Conservation (phyloP, 2,888 invertebrate genomes). For the Barypeithes pellucidus region DNA sequence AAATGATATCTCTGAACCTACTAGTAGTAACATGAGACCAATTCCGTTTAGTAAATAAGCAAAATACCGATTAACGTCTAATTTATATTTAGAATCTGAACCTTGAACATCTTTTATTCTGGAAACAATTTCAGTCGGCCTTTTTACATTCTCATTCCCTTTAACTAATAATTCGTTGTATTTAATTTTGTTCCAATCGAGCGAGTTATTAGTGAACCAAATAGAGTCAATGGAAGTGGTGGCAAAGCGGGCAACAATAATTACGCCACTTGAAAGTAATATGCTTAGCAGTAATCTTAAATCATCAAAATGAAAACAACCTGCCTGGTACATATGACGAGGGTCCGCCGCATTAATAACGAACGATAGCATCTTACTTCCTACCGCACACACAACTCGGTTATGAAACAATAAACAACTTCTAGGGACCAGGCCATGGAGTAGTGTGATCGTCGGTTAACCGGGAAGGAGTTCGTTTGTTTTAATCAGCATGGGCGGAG, state of each 20-base stretch:
- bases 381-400: slow-evolving; percentile 61
- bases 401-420: slow-evolving; percentile 66
- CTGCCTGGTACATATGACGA: slow-evolving; percentile 66
- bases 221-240: slow-evolving; percentile 6
- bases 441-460: slow-evolving; percentile 20
- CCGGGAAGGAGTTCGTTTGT: slow-evolving; percentile 20
- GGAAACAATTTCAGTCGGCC: too few species aligned
- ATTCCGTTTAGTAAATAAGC: too few species aligned
- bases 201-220: slow-evolving; percentile 6
- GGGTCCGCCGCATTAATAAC: slow-evolving; percentile 67
- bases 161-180: not conserved
- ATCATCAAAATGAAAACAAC: slow-evolving; percentile 68
- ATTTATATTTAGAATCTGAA: too few species aligned
- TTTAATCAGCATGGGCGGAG: slow-evolving; percentile 20
- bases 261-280: slow-evolving; percentile 67
- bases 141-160: not conserved
- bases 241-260: slow-evolving; percentile 58
- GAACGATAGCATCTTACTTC: slow-evolving; percentile 58
- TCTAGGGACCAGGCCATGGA: slow-evolving; percentile 39
- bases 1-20: too few species aligned
- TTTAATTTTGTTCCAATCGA: slow-evolving; percentile 13
- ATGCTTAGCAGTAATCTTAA: slow-evolving; percentile 63
- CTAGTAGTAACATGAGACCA: too few species aligned
- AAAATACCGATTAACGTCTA: too few species aligned
- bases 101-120: too few species aligned